Conservation (phyloP, 1,140 invertebrate genomes). For the Bombus pascuorum region DNA sequence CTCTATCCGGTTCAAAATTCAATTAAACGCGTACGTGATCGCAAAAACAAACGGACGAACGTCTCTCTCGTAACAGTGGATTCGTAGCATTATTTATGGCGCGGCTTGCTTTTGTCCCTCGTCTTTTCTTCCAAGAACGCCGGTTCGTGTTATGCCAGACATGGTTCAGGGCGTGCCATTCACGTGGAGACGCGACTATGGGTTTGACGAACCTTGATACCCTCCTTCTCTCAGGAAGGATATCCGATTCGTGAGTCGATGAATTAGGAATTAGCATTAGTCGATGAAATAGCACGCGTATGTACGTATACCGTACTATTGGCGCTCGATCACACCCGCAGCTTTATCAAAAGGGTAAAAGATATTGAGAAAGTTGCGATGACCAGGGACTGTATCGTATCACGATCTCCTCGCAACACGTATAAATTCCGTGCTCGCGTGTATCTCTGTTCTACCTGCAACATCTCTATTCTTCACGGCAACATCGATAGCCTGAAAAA, state of each 20-base stretch:
- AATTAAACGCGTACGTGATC: slow-evolving; percentile 36
- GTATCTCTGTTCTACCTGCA: background rate
- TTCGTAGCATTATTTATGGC: slow-evolving; percentile 7
- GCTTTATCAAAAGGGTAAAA: too few relatives aligned
- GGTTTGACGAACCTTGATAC: background rate
- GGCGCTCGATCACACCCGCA: too few relatives aligned
- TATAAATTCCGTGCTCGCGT: background rate
- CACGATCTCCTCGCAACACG: background rate
- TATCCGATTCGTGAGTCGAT: background rate
- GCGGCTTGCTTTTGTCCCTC: slow-evolving; percentile 41
- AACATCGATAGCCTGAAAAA: background rate
- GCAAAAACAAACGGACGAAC: slow-evolving; percentile 22
- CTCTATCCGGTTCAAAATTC: slow-evolving; percentile 9
- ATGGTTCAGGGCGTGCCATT: slow-evolving; percentile 35
- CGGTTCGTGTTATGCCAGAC: slow-evolving; percentile 38
- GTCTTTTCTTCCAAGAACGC: slow-evolving; percentile 36
- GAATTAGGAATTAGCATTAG: background rate
- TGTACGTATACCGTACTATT: too few relatives aligned
- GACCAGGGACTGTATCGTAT: background rate
- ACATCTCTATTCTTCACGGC: background rate
- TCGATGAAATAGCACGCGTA: too few relatives aligned
- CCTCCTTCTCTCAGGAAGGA: background rate
- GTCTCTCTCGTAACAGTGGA: background rate
- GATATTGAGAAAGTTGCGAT: background rate
- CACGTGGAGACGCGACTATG: slow-evolving; percentile 3